phyloP scores from a whole-genome alignment of 2,888 invertebrate genomes.

The Lithophane leautieri region DNA sequence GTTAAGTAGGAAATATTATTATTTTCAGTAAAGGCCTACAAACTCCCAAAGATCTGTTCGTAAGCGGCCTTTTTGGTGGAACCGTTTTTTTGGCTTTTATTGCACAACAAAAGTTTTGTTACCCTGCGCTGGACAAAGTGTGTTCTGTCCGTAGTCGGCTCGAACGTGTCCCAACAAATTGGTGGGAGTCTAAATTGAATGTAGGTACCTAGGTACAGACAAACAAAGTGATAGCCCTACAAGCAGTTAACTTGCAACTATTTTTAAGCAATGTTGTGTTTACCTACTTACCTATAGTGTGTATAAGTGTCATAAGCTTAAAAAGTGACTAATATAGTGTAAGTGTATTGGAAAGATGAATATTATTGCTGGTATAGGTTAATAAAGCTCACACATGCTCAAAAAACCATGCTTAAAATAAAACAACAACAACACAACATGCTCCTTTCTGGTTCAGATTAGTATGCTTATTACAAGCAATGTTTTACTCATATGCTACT shows the following conservation, averaged over 20 bases:
- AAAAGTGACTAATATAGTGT: too few relatives aligned
- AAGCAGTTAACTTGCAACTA: neutral
- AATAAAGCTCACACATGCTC: neutral
- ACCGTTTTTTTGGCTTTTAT: conserved; percentile 45
- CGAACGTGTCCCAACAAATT: conserved; percentile 65
- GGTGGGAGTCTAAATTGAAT: conserved; percentile 72
- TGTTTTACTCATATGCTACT: neutral
- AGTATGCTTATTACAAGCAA: neutral
- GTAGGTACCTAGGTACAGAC: conserved; percentile 45
- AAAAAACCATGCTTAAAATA: neutral
- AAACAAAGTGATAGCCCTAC: neutral
- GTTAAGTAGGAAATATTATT: neutral
- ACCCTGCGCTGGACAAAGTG: conserved; percentile 44
- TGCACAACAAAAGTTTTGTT: conserved; percentile 52
- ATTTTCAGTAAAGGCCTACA: neutral
- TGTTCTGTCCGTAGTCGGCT: conserved; percentile 42
- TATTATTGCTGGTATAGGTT: neutral
- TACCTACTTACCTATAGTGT: neutral
- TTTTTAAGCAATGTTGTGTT: neutral
- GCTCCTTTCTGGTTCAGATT: neutral
- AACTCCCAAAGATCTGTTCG: conserved; percentile 11
- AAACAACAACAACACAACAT: neutral
- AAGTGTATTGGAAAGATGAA: neutral
- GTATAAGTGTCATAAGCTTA: neutral
- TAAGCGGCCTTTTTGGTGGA: conserved; percentile 23